Evolutionary conservation across 1,140 invertebrate genomes (phyloP), one percentile per base, ranked within the genome.

Genomic region (Venustaconcha ellipsiformis): DNA sequence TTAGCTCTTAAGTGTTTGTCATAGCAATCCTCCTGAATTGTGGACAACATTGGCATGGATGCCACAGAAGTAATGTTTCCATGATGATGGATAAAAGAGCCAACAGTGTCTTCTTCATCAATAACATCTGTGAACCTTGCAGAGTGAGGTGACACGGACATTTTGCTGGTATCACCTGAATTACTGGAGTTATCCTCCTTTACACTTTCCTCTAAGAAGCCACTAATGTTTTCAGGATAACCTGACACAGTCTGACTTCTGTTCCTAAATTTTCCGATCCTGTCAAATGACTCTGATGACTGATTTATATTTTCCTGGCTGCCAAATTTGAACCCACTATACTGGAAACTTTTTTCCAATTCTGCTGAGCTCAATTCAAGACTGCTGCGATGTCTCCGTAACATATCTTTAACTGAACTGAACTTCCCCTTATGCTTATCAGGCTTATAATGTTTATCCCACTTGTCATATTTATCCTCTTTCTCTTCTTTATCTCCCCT

Each of bases 301-400:
- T 77, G 70, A 63, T 70, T 57, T 14, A 77, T 55, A 77, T 77
- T 70, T 30, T 77, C 75, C 57, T 77, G 75, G 68, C 75, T 77
- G 64, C 70, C 66, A 77, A 65, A 77, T 55, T 72, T 48, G 5
- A 70, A n/a, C 20, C 68, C 65, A 18, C 63, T 48, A 23, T 72
- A 68, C 2, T 72, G 55, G 2, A 77, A 60, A 70, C 58, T 57
- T 63, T 77, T 72, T 57, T 77, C 75, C 20, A 77, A n/a, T 23
- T 66, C 72, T 5, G 72, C 67, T 58, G 68, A 70, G 30, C 56
- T 72, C 64, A 77, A 68, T 37, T 77, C 75, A 23, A 77, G 56
- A 72, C 75, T 77, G 48, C 75, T 77, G 23, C 75, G 23, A 68
- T 77, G 72, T 26, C 72, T 77, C 4, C 65, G 26, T 37, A 60